Percentiles rank a stretch among this genome's conserved stretches.
phyloP scores from a whole-genome alignment of 2,888 invertebrate genomes.

The Eucera pruinosa region DNA sequence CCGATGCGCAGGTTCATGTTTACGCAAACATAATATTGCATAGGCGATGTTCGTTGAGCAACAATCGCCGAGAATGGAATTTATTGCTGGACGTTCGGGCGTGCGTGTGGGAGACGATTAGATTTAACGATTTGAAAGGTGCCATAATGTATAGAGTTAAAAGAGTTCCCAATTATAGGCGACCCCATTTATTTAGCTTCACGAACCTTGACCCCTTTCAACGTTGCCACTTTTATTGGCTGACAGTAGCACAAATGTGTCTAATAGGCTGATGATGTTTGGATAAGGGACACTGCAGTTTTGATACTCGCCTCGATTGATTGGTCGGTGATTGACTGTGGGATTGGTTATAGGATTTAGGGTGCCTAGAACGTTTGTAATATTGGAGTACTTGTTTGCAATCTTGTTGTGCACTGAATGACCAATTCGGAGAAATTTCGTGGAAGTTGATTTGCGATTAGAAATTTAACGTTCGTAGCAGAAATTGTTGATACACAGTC shows the following conservation, averaged over 20 bases:
- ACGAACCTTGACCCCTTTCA: background rate
- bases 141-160: background rate
- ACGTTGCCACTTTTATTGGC: background rate
- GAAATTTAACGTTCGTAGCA: too few species aligned
- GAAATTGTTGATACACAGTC: too few species aligned
- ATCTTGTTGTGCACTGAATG: background rate
- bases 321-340: background rate
- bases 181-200: too few species aligned
- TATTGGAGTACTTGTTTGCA: background rate
- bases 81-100: constrained; percentile 12
- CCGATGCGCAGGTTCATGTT: constrained; percentile 44
- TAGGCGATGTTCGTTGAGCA: constrained; percentile 30
- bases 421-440: background rate
- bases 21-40: constrained; percentile 39
- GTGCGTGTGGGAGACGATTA: constrained; percentile 25
- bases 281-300: background rate
- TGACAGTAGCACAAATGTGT: background rate
- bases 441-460: background rate
- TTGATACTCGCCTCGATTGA: background rate
- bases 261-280: constrained; percentile 2
- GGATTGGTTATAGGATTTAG: background rate
- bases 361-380: background rate
- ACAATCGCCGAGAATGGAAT: constrained; percentile 19
- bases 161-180: background rate
- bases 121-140: constrained; percentile 25